Base-by-base conservation (phyloP, 2,888 invertebrate species). In the Amblyjoppa proteus region DNA sequence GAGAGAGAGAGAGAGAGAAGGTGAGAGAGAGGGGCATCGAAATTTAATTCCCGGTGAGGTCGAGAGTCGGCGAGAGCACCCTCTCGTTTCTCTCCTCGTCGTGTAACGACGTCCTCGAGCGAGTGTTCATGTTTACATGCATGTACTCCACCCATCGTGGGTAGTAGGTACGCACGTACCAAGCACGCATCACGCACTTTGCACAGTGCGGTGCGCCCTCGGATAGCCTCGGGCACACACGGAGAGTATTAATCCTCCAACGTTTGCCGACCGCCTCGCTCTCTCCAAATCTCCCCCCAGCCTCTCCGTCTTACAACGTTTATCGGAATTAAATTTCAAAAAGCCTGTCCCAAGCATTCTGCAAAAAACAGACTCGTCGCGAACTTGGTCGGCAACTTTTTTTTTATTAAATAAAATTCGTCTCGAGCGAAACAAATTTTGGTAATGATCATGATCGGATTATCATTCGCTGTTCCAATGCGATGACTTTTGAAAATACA, bases 101-200 rank as follows among this genome's bases (percentile, higher is more conserved):
- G 80, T 86, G 87, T 87, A 88, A 88, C 85, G 78, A 88, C 87
- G 81, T 88, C 85, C 87, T 88, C 87, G 83, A 87, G 88, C 83
- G 85, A 88, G 87, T 88, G 88, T 87, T 87, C 87, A 87, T 88
- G 88, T 88, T 88, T 87, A 88, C 88, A 88, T 87, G 85, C 87
- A 83, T 87, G 88, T 88, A 87, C 86, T 81, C 86, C 84, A 85
- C 85, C 87, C 81, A 87, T 83, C 87, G 77, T 80, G 78, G 80
- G 81, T 74, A 80, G 68, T 85, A 83, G 77, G 83, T 79, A 84
- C 66, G 77, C 74, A 68, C 70, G 75, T 81, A 73, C 73, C 85
- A 51, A 74, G 78, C 82, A 76, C 81, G 81, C 85, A 45, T 45
- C 45, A 85, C 85, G 81, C 81, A 87, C 85, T 85, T 83, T 79